Evolutionary conservation across 53 echinoderm and acorn worm species (phyloP), one percentile per base, ranked within the genome.

Genomic region (Apostichopus leukothele): DNA sequence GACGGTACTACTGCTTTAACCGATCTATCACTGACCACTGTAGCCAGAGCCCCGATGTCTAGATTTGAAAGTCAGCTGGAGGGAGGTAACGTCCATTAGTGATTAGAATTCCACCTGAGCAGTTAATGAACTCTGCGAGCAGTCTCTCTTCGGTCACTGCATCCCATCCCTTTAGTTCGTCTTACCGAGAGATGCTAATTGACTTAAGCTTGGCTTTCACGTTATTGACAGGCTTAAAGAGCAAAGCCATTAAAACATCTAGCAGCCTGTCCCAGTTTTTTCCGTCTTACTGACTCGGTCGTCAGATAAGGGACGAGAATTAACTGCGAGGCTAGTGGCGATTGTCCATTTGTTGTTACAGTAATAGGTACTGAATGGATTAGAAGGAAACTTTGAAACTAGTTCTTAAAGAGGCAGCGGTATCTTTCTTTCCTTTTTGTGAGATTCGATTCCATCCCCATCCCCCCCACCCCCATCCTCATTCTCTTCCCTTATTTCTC

Each of bases 71-170:
- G 52, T 11, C 77, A 77, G 50, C 77, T 77, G 77, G 22, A 77
- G 77, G 8, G 76, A 22, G 5, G 27, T 76, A 51, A 4, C 10
- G 16, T 77, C 13, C 77, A 50, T 77, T 77, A 50, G 77, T 50
- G 77, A 77, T 77, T 25, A 77, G 77, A 77, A 77, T 77, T 77
- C 77, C 77, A 77, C 39, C 52, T 39, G 77, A 50, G 20, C 52
- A 76, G 19, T 76, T 76, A 50, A 77, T 77, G 52, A 51, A 77
- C 52, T 63, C 63, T 63, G 63, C 63, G 11, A 16, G 63, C 12
- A 63, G 50, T 77, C 14, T 51, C 51, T 77, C 23, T 51, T 77
- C 77, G 77, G 77, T 77, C 77, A 77, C 11, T 77, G 63, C 63
- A 16, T 63, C 63, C 63, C 11, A 13, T 16, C 16, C 63, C 10